These are phyloP conservation scores for Leptinotarsa lineolata DNA, from an alignment of 1,140 invertebrate genomes.

Conservation along the genomic window DNA sequence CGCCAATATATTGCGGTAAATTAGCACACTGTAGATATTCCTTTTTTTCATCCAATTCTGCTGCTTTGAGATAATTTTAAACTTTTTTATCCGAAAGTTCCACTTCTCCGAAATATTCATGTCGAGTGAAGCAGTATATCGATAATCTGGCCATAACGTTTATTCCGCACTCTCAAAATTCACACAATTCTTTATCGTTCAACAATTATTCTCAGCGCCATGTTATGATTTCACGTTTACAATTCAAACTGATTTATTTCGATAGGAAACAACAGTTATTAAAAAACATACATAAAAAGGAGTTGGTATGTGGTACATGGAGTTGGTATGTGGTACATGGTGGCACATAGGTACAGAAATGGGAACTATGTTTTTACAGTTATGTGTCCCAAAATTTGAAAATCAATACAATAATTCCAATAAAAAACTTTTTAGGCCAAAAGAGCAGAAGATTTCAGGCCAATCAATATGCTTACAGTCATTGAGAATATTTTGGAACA, in stretches of 20 bases:
- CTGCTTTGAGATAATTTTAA: slow-evolving; percentile 43
- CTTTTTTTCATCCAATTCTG: slow-evolving; percentile 39
- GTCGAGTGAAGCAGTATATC: not conserved
- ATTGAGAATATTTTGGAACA: too few species aligned
- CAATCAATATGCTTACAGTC: too few species aligned
- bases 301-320: too few species aligned
- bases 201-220: not conserved
- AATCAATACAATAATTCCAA: too few species aligned
- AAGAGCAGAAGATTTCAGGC: too few species aligned
- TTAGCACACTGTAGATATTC: slow-evolving; percentile 38
- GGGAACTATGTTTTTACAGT: too few species aligned
- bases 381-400: too few species aligned
- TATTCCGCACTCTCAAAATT: not conserved
- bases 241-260: slow-evolving; percentile 36
- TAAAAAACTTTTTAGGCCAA: too few species aligned
- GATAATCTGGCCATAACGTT: not conserved
- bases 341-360: too few species aligned
- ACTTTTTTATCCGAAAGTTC: slow-evolving; percentile 46
- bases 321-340: too few species aligned
- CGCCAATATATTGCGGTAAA: slow-evolving; percentile 16
- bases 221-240: not conserved
- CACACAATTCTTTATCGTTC: not conserved
- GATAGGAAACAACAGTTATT: not conserved
- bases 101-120: too few species aligned
- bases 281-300: too few species aligned